A percentile compares a stretch with the other conserved stretches of the same genome.
Conservation (phyloP, 2,113 vertebrate genomes). For the Ibidorhyncha struthersii region DNA sequence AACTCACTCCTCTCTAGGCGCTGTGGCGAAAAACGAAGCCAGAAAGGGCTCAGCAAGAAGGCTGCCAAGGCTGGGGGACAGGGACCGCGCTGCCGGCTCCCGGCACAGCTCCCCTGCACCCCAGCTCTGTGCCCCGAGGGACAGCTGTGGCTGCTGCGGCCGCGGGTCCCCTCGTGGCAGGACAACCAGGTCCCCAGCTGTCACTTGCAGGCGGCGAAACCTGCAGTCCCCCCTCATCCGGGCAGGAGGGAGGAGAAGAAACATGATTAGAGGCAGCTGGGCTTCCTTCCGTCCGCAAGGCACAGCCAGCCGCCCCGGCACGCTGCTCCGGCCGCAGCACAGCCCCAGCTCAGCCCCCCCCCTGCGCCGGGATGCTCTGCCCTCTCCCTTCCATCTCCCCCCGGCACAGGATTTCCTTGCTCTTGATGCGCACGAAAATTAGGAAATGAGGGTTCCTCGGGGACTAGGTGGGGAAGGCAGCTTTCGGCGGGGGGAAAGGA, state of each 20-base stretch:
- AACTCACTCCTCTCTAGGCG: neutral
- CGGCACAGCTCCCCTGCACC: neutral
- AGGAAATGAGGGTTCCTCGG: constrained; percentile 18
- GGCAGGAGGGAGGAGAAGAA: neutral
- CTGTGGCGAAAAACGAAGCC: neutral
- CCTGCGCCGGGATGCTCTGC: neutral
- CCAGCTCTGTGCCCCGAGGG: neutral
- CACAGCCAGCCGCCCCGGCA: neutral
- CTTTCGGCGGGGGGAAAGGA: neutral
- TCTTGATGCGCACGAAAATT: constrained; percentile 33
- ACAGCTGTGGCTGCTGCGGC: neutral
- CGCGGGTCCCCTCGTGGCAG: neutral
- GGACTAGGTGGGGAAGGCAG: constrained; percentile 36
- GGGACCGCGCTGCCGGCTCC: neutral
- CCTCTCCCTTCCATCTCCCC: neutral
- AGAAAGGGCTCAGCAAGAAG: neutral
- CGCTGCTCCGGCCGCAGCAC: neutral
- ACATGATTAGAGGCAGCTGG: neutral
- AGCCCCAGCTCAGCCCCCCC: neutral
- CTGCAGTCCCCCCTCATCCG: neutral
- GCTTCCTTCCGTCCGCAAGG: neutral
- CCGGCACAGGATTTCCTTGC: constrained; percentile 50
- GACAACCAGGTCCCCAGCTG: constrained; percentile 22
- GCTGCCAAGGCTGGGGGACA: neutral
- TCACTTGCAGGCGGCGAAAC: neutral